Conservation (phyloP, 2,113 vertebrate genomes). For the Athene noctua region DNA sequence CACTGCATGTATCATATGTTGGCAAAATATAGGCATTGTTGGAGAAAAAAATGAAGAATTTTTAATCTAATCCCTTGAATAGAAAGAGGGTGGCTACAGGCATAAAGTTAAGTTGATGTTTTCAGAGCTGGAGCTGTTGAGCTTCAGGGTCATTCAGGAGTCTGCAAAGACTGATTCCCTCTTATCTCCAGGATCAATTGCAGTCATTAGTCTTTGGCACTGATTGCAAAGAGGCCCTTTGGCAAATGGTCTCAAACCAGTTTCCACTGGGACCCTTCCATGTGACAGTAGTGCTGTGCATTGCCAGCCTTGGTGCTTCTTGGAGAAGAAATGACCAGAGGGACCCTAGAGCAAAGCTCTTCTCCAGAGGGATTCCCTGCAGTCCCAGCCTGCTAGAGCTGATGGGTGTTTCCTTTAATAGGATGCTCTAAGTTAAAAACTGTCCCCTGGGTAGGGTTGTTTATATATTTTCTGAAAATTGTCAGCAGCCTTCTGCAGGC, state of each 20-base stretch:
- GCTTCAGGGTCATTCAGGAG: not conserved
- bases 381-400: not conserved
- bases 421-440: not conserved
- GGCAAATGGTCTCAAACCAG: rapidly evolving
- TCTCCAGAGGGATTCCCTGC: not conserved
- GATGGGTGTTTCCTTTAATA: not conserved
- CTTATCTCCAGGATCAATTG: not conserved
- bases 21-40: not conserved
- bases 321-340: not conserved
- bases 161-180: not conserved
- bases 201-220: not conserved
- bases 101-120: not conserved
- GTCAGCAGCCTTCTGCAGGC: not conserved
- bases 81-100: not conserved
- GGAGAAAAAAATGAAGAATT: not conserved
- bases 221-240: not conserved
- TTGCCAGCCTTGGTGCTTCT: not conserved
- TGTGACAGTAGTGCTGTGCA: not conserved
- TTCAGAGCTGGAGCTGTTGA: not conserved
- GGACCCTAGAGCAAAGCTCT: not conserved
- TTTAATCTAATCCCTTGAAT: not conserved
- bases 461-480: not conserved
- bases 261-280: not conserved
- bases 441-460: not conserved
- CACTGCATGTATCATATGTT: not conserved